Conservation (phyloP, 2,888 invertebrate genomes). For the Mystacides longicornis region DNA sequence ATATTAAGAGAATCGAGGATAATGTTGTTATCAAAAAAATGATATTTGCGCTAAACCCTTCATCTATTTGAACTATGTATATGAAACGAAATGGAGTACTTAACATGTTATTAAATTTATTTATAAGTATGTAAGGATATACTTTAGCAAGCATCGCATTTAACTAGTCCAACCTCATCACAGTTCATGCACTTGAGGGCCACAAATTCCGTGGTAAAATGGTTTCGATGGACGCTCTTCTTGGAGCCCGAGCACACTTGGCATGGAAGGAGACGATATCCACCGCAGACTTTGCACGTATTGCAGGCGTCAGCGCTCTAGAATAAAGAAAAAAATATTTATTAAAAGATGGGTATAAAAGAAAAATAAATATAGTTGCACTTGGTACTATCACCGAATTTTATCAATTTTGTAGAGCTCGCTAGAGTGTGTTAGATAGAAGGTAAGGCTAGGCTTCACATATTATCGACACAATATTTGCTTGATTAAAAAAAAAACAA, state of each 20-base stretch:
- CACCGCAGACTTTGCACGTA: constrained; percentile 85
- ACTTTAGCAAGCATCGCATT: constrained; percentile 73
- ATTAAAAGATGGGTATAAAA: neutral
- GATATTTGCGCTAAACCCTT: too few species aligned
- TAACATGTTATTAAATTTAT: neutral
- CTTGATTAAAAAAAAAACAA: too few species aligned
- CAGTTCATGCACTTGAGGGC: constrained; percentile 93
- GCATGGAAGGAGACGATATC: constrained; percentile 85
- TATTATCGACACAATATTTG: too few species aligned
- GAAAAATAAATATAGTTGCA: neutral
- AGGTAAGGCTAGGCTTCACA: too few species aligned
- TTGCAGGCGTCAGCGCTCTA: constrained; percentile 75
- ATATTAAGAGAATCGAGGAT: too few species aligned
- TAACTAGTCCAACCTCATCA: constrained; percentile 88
- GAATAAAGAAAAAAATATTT: constrained; percentile 31
- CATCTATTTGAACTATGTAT: too few species aligned
- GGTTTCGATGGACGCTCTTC: constrained; percentile 89
- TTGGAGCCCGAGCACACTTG: constrained; percentile 91
- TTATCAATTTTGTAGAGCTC: too few species aligned
- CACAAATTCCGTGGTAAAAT: constrained; percentile 89
- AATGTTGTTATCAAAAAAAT: too few species aligned
- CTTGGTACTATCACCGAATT: too few species aligned
- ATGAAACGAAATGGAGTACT: too few species aligned
- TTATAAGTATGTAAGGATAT: neutral
- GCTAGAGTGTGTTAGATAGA: too few species aligned